Conservation (phyloP, 2,113 vertebrate genomes). For the Dasyprocta punctata region DNA sequence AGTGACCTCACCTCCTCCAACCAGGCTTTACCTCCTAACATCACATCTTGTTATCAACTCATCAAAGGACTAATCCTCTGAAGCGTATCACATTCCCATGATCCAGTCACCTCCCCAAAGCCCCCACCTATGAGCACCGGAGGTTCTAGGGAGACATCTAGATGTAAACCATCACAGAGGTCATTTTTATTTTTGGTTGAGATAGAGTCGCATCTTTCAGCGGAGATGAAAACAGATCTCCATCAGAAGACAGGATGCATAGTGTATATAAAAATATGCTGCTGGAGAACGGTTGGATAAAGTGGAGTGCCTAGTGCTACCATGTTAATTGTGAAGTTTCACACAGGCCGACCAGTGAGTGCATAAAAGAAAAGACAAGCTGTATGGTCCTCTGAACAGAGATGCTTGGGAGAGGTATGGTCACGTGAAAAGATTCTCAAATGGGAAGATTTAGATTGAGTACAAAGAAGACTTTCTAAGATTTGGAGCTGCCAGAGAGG, state of each 20-base stretch:
- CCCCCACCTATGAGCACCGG: background rate
- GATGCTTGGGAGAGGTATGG: accelerated
- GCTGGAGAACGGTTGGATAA: background rate
- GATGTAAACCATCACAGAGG: background rate
- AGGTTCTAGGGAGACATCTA: background rate
- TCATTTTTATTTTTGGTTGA: background rate
- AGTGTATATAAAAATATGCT: background rate
- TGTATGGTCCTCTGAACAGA: background rate
- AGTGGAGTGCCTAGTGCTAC: background rate
- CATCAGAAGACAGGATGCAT: background rate
- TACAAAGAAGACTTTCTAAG: background rate
- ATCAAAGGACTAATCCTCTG: background rate
- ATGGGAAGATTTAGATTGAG: background rate
- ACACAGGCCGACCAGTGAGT: background rate
- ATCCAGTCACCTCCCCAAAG: background rate
- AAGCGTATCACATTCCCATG: background rate
- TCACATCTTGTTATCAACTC: background rate
- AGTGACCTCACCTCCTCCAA: background rate
- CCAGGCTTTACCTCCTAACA: background rate
- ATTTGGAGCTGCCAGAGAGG: background rate
- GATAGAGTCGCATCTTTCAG: background rate
- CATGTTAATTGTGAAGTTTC: background rate
- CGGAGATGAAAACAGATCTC: background rate
- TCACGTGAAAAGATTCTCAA: background rate
- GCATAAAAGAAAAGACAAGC: background rate